phyloP scores from a whole-genome alignment of 2,888 invertebrate genomes.

The Nudaria mundana region DNA sequence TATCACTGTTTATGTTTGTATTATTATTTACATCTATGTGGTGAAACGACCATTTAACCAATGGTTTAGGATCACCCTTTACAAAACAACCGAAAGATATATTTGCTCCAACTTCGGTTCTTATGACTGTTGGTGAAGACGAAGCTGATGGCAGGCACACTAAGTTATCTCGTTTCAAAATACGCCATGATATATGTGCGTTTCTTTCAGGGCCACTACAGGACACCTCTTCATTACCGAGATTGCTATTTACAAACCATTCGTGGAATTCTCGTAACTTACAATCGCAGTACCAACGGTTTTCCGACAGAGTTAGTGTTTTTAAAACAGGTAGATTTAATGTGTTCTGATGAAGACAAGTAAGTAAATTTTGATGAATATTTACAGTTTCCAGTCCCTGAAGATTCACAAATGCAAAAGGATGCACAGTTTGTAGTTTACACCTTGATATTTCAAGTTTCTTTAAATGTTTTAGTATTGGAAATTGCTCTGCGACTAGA shows the following conservation, averaged over 20 bases:
- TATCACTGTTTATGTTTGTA: conserved; percentile 56
- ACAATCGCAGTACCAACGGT: conserved; percentile 96
- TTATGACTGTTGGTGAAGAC: conserved; percentile 78
- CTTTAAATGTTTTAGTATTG: conserved; percentile 88
- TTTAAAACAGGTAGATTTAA: conserved; percentile 82
- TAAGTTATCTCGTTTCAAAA: conserved; percentile 86
- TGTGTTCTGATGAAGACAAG: conserved; percentile 80
- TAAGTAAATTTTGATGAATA: conserved; percentile 89
- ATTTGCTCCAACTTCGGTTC: conserved; percentile 90
- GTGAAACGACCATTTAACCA: conserved; percentile 89
- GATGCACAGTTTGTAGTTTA: conserved; percentile 86
- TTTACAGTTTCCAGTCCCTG: conserved; percentile 90
- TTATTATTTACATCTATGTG: conserved; percentile 70
- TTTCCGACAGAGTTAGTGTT: conserved; percentile 89
- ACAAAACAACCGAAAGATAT: conserved; percentile 90
- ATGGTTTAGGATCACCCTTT: conserved; percentile 90
- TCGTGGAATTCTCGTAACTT: conserved; percentile 89
- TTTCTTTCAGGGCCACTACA: conserved; percentile 86
- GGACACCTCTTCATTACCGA: conserved; percentile 87
- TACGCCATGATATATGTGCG: conserved; percentile 86
- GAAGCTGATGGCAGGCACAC: conserved; percentile 89
- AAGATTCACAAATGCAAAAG: conserved; percentile 87
- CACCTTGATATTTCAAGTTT: conserved; percentile 91
- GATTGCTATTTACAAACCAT: conserved; percentile 90
- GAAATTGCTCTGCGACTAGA: conserved; percentile 89